These are phyloP conservation scores for Seriola aureovittata DNA, from an alignment of 2,113 vertebrate species.

Conservation along the genomic window DNA sequence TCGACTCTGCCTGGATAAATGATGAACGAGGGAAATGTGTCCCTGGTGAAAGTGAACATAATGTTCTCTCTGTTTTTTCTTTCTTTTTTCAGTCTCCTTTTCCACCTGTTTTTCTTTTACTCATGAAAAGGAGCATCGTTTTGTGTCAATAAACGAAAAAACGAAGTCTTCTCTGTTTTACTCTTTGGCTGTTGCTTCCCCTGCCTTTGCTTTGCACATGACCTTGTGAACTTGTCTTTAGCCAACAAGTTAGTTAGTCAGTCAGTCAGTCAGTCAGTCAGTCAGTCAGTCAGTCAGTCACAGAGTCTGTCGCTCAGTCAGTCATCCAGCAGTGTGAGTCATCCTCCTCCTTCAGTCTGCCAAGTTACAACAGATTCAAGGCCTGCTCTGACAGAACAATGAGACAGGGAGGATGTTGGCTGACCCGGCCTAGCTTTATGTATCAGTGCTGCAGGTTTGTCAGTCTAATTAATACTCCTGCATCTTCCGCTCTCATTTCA, in stretches of 20 bases:
- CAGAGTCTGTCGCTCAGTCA: constrained; percentile 25
- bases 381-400: constrained; percentile 34
- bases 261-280: constrained; percentile 5
- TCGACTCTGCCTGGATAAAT: neutral
- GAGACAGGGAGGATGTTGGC: constrained; percentile 40
- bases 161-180: neutral
- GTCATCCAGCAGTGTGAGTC: constrained; percentile 50
- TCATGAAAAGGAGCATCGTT: neutral
- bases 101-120: neutral
- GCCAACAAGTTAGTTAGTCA: constrained; percentile 7
- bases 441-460: constrained; percentile 4
- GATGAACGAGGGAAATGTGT: constrained; percentile 12
- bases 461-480: neutral
- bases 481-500: neutral
- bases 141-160: neutral
- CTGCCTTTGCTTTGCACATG: neutral
- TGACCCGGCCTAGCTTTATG: constrained; percentile 1
- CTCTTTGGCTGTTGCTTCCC: neutral
- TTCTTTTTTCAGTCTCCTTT: neutral
- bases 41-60: constrained; percentile 19
- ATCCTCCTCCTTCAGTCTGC: constrained; percentile 50
- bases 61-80: constrained; percentile 13
- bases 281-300: neutral
- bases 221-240: constrained; percentile 34
- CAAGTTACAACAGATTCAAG: constrained; percentile 45